Percentiles rank a stretch among this genome's conserved stretches.
Conservation (phyloP, 1,140 invertebrate species). For the Dreissena polymorpha region DNA sequence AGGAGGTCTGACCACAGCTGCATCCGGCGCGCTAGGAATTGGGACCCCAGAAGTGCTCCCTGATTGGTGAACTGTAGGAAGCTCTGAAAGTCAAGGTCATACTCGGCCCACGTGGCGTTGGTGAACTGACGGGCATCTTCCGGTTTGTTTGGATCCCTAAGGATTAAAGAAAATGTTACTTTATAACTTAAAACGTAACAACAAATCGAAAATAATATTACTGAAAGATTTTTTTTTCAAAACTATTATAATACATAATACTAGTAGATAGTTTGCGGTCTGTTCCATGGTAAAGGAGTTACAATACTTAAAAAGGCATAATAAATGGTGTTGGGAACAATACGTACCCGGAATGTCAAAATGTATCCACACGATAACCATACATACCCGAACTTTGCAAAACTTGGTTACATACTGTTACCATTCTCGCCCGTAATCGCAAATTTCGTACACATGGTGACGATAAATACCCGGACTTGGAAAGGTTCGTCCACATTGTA, state of each 20-base stretch:
- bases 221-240: background rate
- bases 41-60: background rate
- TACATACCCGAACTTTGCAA: too few relatives aligned
- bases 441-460: too few relatives aligned
- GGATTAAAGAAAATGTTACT: background rate
- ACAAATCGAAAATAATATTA: background rate
- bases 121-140: background rate
- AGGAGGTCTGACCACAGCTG: slow-evolving; percentile 7
- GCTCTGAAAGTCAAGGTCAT: slow-evolving; percentile 1
- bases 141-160: slow-evolving; percentile 16
- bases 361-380: too few relatives aligned
- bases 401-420: too few relatives aligned
- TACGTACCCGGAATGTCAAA: too few relatives aligned
- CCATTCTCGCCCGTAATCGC: too few relatives aligned
- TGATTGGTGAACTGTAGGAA: slow-evolving; percentile 15
- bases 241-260: background rate
- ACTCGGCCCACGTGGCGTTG: slow-evolving; percentile 7
- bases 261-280: background rate
- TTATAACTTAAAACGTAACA: background rate
- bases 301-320: too few relatives aligned
- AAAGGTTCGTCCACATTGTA: background rate
- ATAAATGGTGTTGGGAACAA: too few relatives aligned
- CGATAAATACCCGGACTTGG: too few relatives aligned
- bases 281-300: background rate
- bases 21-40: slow-evolving; percentile 15